Evolutionary conservation across 35 echinoderm and acorn worm genomes (phyloP), one percentile per base, ranked within the genome.

Genomic region (Apostichopus japonicus): DNA sequence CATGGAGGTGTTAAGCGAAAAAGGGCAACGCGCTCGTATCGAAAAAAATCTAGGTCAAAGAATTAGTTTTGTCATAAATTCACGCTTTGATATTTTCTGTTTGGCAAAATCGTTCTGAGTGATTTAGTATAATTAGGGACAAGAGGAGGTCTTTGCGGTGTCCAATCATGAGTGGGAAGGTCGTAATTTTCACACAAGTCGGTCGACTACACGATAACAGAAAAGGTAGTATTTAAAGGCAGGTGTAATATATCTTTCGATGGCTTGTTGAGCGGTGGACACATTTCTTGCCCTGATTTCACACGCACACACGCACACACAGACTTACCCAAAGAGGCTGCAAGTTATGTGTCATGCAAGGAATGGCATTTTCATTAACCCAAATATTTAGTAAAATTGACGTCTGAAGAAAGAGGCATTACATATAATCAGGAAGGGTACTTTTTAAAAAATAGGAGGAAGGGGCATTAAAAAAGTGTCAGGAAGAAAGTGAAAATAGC

Each of bases 91-190:
- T 75, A 15, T 67, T 67, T 75, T 55, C 23, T 55, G 81, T 54
- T 55, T 84, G 81, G 81, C 54, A 84, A 55, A 58, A 58, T 84
- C 55, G 53, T n/a, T 23, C 81, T 57, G 55, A 16, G n/a, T 84
- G 81, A 84, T 84, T 84, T 84, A 84, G 81, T 84, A 54, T 84
- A 84, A 84, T 84, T 84, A 84, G 81, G 53, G 19, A 84, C 54
- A n/a, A 17, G 54, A 84, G 81, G 81, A 57, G 81, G n/a, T 84
- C 54, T 57, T 84, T 84, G 81, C 81, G 81, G 81, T 84, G 81
- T 84, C 81, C 81, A 84, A 84, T 54, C 54, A 17, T 84, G 81
- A 84, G 81, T 58, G 81, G 81, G 10, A 24, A 84, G 81, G 81
- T 24, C 81, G 13, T 84, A 84, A 23, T 57, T 84, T 84, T 84